Evolutionary conservation across 1,140 invertebrate genomes (phyloP).

Genomic region (Sycophila sp.): DNA sequence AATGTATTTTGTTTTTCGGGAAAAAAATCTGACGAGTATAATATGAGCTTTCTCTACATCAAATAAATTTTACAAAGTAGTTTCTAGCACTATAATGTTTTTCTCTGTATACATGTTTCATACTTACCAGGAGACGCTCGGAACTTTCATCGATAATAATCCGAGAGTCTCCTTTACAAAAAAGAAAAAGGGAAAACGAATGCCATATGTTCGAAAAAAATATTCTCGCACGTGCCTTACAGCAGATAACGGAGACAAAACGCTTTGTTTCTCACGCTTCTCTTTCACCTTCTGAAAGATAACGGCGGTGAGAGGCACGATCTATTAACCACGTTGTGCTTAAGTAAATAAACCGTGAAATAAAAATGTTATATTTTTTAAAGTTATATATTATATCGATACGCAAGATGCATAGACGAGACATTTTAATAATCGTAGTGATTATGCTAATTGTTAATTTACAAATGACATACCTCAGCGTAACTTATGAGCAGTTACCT

Average conservation of each 20-base stretch:
- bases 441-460: slow-evolving; percentile 46
- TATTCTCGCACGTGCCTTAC: slow-evolving; percentile 2
- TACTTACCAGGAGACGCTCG: no score
- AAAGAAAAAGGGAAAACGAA: no score
- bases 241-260: neutral
- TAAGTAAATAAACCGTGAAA: no score
- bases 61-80: no score
- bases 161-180: no score
- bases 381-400: neutral
- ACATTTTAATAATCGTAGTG: slow-evolving; percentile 19
- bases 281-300: slow-evolving; percentile 18
- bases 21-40: no score
- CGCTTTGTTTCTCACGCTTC: slow-evolving; percentile 6
- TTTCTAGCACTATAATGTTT: no score
- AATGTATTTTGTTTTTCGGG: no score
- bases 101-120: no score
- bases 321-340: slow-evolving; percentile 20
- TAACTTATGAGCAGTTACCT: slow-evolving; percentile 53
- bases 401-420: slow-evolving; percentile 19
- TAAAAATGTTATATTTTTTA: slow-evolving; percentile 20
- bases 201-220: no score
- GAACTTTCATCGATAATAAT: no score
- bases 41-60: no score
- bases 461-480: slow-evolving; percentile 63
- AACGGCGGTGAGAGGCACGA: neutral